These are phyloP conservation scores for Theristicus caerulescens DNA, from an alignment of 2,113 vertebrate genomes.

Conservation along the genomic window DNA sequence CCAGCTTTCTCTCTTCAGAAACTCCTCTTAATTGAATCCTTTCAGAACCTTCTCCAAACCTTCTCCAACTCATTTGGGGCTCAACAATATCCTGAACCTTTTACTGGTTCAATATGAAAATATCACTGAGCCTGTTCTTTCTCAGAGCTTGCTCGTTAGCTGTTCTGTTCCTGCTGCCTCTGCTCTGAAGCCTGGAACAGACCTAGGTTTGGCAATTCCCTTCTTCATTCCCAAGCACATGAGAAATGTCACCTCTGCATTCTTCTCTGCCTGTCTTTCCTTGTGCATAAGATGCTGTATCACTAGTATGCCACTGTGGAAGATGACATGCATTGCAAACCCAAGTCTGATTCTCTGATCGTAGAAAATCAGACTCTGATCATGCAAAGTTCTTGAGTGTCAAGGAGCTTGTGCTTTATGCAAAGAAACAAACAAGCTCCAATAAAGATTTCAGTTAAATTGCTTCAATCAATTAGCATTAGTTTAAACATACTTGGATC, in stretches of 20 bases:
- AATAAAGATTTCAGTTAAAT: background rate
- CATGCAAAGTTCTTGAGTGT: background rate
- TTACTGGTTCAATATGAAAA: background rate
- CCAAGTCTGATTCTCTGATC: background rate
- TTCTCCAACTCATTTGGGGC: background rate
- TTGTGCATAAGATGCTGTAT: background rate
- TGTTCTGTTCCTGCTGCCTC: background rate
- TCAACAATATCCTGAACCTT: background rate
- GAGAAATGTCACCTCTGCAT: background rate
- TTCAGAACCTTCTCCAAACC: background rate
- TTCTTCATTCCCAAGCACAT: background rate
- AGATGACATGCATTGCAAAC: background rate
- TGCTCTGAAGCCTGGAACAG: background rate
- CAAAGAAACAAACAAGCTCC: background rate
- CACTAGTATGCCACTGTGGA: background rate
- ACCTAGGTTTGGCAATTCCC: background rate
- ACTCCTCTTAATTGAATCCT: background rate
- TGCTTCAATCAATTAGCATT: background rate
- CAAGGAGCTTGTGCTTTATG: background rate
- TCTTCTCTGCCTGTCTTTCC: background rate
- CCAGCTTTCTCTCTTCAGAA: background rate
- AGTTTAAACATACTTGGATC: background rate
- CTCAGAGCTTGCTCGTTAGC: background rate
- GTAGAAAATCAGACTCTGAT: background rate
- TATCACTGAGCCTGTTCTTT: background rate